These are phyloP conservation scores for Drosophila navojoa DNA, from an alignment of 1,140 invertebrate genomes.

Conservation along the genomic window DNA sequence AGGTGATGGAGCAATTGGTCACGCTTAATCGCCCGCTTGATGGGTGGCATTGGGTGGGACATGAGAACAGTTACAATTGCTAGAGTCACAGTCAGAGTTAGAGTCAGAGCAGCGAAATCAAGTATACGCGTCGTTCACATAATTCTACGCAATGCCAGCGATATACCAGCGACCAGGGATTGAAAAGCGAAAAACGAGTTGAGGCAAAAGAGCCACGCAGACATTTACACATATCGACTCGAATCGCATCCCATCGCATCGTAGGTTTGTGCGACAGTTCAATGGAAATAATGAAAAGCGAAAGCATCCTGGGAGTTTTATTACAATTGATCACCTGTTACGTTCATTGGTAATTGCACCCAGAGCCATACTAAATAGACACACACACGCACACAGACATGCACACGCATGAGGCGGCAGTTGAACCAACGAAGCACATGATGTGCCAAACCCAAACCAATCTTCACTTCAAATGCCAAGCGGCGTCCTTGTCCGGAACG, in stretches of 20 bases:
- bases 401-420: constrained; percentile 7
- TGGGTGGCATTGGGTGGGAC: constrained; percentile 11
- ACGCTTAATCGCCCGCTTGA: constrained; percentile 70
- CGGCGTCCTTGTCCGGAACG: constrained; percentile 2
- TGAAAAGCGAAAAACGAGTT: constrained; percentile 35
- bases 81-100: neutral
- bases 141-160: constrained; percentile 60
- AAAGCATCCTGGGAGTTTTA: constrained; percentile 84
- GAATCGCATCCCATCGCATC: neutral
- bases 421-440: constrained; percentile 42
- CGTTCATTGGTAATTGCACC: constrained; percentile 84
- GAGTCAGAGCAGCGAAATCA: constrained; percentile 41
- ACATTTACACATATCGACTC: constrained; percentile 20
- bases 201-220: constrained; percentile 18
- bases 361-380: constrained; percentile 80
- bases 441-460: constrained; percentile 42
- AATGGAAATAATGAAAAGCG: constrained; percentile 82
- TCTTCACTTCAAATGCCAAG: constrained; percentile 15
- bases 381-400: constrained; percentile 26
- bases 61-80: neutral
- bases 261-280: constrained; percentile 47
- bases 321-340: constrained; percentile 84
- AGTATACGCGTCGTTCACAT: constrained; percentile 69
- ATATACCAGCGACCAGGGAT: constrained; percentile 22
- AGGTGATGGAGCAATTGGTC: constrained; percentile 70